phyloP scores from a whole-genome alignment of 1,140 invertebrate genomes.

The Zaprionus gabonicus region DNA sequence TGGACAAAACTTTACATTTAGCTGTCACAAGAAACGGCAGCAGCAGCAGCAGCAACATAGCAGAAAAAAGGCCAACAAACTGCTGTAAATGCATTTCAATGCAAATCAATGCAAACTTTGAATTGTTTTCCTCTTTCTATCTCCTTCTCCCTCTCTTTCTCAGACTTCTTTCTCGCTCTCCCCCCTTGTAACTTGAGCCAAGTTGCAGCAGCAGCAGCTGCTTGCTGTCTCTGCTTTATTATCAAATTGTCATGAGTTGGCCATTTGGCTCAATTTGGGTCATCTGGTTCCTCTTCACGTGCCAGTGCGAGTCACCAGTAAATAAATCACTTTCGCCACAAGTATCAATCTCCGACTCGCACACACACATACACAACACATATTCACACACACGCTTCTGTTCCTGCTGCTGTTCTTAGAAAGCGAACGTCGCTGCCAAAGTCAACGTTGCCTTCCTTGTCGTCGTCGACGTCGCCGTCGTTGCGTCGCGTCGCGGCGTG shows the following conservation, averaged over 20 bases:
- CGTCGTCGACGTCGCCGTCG: neutral
- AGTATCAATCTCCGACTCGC: conserved; percentile 77
- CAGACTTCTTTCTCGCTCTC: neutral
- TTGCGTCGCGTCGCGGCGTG: conserved; percentile 39
- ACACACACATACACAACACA: conserved; percentile 28
- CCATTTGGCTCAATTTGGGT: conserved; percentile 79
- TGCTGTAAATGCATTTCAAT: conserved; percentile 62
- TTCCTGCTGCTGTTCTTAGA: neutral
- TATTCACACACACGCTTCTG: neutral
- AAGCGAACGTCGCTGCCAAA: neutral
- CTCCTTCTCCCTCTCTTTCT: neutral
- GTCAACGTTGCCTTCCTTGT: neutral
- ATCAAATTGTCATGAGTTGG: conserved; percentile 76
- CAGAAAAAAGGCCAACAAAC: conserved; percentile 44
- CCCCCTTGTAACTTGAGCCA: neutral
- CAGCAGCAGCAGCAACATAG: conserved; percentile 18
- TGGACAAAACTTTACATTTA: conserved; percentile 60
- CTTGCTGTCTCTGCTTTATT: conserved; percentile 61
- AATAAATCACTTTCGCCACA: conserved; percentile 80
- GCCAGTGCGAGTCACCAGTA: conserved; percentile 49
- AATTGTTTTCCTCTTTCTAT: neutral
- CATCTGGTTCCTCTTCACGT: conserved; percentile 48
- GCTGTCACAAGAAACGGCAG: conserved; percentile 41
- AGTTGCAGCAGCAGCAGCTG: conserved; percentile 46
- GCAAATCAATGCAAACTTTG: conserved; percentile 51